Evolutionary conservation across 2,888 invertebrate species (phyloP).

Genomic region (Coremacera marginata): DNA sequence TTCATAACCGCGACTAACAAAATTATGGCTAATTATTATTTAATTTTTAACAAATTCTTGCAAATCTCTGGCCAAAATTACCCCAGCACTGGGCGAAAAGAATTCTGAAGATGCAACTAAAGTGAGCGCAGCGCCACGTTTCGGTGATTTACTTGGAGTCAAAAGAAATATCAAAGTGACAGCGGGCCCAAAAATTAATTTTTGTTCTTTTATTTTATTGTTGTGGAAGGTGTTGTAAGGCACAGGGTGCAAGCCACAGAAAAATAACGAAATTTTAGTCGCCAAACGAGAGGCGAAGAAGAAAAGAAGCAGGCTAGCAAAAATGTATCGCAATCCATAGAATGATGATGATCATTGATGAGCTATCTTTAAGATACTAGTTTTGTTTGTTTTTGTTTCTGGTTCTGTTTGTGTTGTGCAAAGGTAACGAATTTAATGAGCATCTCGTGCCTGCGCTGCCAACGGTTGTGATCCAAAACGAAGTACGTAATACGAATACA

Average conservation of each 20-base stretch:
- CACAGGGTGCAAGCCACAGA: too few relatives aligned
- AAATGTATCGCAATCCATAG: too few relatives aligned
- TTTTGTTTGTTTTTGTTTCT: not conserved
- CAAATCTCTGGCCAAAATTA: not conserved
- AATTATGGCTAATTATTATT: conserved; percentile 39
- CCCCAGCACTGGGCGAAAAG: not conserved
- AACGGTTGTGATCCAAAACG: not conserved
- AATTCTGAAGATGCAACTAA: not conserved
- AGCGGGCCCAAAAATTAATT: conserved; percentile 22
- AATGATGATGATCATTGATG: not conserved
- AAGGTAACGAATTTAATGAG: conserved; percentile 4
- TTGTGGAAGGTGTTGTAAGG: not conserved
- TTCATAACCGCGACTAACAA: conserved; percentile 39
- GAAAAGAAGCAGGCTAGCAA: too few relatives aligned
- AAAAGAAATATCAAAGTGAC: conserved; percentile 37
- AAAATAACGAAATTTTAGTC: too few relatives aligned
- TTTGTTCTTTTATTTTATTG: not conserved
- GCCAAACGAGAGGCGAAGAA: too few relatives aligned
- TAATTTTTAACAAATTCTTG: conserved; percentile 35
- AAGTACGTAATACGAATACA: not conserved
- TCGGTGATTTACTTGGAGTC: conserved; percentile 31
- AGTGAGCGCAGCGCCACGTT: conserved; percentile 26
- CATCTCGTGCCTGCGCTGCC: conserved; percentile 20
- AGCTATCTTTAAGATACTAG: conserved; percentile 2
- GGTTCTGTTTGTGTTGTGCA: not conserved